Evolutionary conservation across 1,140 invertebrate genomes (phyloP).

Genomic region (Heliconius congener): DNA sequence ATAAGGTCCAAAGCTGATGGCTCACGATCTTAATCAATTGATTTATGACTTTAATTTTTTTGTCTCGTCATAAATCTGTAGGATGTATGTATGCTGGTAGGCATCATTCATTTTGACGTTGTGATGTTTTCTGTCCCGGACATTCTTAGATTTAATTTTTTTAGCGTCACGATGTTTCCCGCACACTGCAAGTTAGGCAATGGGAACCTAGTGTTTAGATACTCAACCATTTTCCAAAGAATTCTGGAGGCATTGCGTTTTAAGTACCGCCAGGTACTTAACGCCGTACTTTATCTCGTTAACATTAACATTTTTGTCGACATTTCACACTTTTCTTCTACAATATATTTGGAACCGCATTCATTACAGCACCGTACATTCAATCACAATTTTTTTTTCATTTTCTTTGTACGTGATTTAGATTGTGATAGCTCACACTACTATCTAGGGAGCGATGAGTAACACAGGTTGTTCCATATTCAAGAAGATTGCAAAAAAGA

Average conservation of each 20-base stretch:
- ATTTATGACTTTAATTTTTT: neutral
- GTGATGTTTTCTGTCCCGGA: neutral
- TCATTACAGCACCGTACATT: neutral
- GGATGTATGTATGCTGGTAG: neutral
- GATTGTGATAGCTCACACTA: neutral
- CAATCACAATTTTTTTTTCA: neutral
- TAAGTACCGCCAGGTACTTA: too few relatives aligned
- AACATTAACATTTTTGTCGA: neutral
- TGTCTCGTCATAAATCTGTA: constrained; percentile 1
- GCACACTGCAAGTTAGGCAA: too few relatives aligned
- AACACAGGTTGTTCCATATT: neutral
- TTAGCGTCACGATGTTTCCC: too few relatives aligned
- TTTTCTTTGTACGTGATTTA: neutral
- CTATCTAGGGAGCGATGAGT: neutral
- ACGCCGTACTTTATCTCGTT: too few relatives aligned
- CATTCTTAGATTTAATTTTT: neutral
- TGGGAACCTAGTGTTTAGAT: too few relatives aligned
- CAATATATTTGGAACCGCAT: neutral
- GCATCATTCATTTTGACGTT: neutral
- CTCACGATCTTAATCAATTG: constrained; percentile 4
- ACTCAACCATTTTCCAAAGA: too few relatives aligned
- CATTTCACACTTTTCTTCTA: neutral
- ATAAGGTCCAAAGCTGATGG: neutral
- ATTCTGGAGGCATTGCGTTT: too few relatives aligned
- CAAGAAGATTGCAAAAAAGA: constrained; percentile 9